A percentile compares a stretch with the other conserved stretches of the same genome.
These are phyloP conservation scores for Myotis yumanensis DNA, from an alignment of 2,113 vertebrate species.

Conservation along the genomic window DNA sequence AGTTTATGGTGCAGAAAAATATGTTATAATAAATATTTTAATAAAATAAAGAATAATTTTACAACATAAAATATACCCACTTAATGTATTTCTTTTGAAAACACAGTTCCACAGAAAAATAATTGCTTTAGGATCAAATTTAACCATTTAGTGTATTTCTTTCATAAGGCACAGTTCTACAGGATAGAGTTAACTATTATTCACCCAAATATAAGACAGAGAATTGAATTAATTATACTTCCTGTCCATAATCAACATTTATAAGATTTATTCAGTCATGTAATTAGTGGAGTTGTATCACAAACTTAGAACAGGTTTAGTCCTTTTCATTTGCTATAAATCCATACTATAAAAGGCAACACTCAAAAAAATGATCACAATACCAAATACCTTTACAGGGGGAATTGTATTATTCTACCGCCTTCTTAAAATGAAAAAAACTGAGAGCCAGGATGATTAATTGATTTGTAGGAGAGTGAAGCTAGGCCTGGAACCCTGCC, in stretches of 20 bases:
- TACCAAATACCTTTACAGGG: background rate
- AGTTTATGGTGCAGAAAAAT: background rate
- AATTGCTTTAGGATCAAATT: background rate
- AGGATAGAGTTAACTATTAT: background rate
- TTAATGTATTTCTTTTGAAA: background rate
- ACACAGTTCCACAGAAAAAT: background rate
- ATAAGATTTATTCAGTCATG: slow-evolving; percentile 23
- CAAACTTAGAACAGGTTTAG: background rate
- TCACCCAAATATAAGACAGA: background rate
- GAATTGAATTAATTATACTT: background rate
- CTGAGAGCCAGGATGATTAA: slow-evolving; percentile 43
- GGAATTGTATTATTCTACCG: background rate
- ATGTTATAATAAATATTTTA: background rate
- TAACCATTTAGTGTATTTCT: background rate
- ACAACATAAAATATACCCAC: background rate
- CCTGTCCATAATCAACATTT: background rate
- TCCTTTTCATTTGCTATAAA: slow-evolving; percentile 9
- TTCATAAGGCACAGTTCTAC: background rate
- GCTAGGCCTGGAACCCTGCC: background rate
- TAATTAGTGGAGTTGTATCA: background rate
- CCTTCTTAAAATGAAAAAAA: slow-evolving; percentile 34
- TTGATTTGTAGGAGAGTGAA: background rate
- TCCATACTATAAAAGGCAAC: background rate
- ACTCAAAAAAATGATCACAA: slow-evolving; percentile 7
- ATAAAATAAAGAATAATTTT: slow-evolving; percentile 20